Conservation (phyloP, 2,113 vertebrate species). For the Grantiella picta region DNA sequence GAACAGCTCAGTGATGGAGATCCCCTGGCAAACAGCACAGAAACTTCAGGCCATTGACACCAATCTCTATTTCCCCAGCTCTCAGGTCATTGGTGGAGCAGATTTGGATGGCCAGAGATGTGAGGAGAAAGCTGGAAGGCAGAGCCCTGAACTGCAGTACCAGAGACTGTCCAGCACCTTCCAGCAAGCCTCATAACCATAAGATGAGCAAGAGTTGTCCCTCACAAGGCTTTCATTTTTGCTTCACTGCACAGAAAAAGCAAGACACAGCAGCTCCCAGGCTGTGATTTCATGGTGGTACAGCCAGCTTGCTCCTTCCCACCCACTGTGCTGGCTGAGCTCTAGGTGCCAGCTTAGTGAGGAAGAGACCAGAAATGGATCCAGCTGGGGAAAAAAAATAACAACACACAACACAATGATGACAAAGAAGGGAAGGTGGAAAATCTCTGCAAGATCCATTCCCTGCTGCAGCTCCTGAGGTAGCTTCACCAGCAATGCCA, state of each 20-base stretch:
- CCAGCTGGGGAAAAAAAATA: neutral
- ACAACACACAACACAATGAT: neutral
- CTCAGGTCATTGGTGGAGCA: neutral
- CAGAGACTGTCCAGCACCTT: neutral
- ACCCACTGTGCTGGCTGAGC: neutral
- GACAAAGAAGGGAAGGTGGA: neutral
- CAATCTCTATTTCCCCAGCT: neutral
- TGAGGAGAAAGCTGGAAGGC: neutral
- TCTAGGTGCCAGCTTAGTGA: neutral
- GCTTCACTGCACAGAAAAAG: neutral
- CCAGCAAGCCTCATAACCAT: neutral
- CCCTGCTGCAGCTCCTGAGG: neutral
- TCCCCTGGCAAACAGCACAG: neutral
- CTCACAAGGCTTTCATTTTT: neutral
- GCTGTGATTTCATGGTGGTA: neutral
- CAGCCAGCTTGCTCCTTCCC: neutral
- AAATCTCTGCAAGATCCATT: neutral
- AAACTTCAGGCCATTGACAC: neutral
- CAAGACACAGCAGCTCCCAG: neutral
- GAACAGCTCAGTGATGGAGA: neutral
- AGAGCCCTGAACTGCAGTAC: neutral
- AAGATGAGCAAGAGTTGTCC: neutral
- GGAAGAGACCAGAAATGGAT: neutral
- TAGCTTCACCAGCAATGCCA: neutral
- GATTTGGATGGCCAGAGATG: neutral